phyloP scores from a whole-genome alignment of 2,797 vertebrate genomes.

The Austrolebias charrua region DNA sequence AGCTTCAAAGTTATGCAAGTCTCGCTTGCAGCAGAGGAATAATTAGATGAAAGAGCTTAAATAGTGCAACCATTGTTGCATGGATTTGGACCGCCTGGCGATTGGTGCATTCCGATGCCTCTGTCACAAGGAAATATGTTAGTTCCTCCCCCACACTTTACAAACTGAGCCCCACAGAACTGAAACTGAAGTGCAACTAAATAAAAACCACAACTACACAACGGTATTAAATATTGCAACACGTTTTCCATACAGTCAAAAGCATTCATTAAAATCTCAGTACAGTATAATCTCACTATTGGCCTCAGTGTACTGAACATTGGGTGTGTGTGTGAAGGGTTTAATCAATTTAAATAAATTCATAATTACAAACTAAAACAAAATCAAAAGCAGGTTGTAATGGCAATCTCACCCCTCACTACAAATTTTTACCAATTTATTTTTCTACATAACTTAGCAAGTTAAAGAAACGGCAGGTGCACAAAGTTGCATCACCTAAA shows the following conservation, averaged over 20 bases:
- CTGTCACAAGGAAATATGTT: slow-evolving; percentile 60
- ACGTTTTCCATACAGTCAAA: not conserved
- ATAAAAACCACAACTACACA: slow-evolving; percentile 32
- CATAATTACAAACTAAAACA: too few species aligned
- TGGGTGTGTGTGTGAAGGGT: not conserved
- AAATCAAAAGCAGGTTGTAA: slow-evolving; percentile 14
- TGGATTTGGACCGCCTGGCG: slow-evolving; percentile 46
- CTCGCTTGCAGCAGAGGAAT: slow-evolving; percentile 60
- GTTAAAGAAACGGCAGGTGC: slow-evolving; percentile 13
- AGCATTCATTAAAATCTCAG: slow-evolving; percentile 7
- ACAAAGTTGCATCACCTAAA: slow-evolving; percentile 21
- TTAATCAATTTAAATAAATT: slow-evolving; percentile 1
- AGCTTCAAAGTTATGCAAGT: slow-evolving; percentile 72
- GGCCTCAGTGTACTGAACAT: not conserved
- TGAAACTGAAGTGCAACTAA: slow-evolving; percentile 15
- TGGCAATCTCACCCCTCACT: not conserved
- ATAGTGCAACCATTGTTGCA: slow-evolving; percentile 75
- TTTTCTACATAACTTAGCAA: slow-evolving; percentile 26
- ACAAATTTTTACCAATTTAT: slow-evolving; percentile 14
- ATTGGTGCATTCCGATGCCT: slow-evolving; percentile 72
- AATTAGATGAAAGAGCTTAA: slow-evolving; percentile 70
- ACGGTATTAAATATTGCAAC: not conserved
- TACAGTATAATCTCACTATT: not conserved
- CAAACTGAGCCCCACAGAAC: slow-evolving; percentile 38
- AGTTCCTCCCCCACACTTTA: slow-evolving; percentile 62